These are phyloP conservation scores for Spea multiplicata DNA, from an alignment of 2,113 vertebrate genomes.

Conservation along the genomic window DNA sequence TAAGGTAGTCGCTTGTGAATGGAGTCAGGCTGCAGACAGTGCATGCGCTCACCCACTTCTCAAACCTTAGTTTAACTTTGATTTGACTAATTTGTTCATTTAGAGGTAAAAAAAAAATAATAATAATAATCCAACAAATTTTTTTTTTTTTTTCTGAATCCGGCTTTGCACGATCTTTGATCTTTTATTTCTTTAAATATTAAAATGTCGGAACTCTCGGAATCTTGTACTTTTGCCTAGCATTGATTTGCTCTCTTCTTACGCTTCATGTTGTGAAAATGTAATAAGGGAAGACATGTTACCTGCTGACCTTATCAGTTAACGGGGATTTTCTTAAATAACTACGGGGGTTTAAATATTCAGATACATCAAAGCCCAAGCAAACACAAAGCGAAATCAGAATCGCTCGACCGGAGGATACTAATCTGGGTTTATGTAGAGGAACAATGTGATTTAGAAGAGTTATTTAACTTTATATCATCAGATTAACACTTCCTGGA, in stretches of 20 bases:
- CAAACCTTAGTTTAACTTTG: constrained; percentile 15
- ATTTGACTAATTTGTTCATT: constrained; percentile 42
- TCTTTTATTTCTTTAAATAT: constrained; percentile 23
- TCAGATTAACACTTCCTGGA: too few relatives aligned
- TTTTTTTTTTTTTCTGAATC: constrained; percentile 19
- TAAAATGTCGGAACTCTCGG: constrained; percentile 23
- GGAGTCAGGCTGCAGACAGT: not conserved
- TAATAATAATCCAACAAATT: not conserved
- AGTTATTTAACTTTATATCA: too few relatives aligned
- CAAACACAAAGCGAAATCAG: not conserved
- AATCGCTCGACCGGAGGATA: too few relatives aligned
- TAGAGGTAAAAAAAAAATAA: not conserved
- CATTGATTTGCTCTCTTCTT: constrained; percentile 12
- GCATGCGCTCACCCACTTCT: not conserved
- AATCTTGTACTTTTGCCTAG: not conserved
- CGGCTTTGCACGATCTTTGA: constrained; percentile 26
- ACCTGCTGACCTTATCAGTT: constrained; percentile 31
- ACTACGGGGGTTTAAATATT: constrained; percentile 3
- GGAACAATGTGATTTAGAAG: too few relatives aligned
- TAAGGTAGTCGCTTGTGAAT: constrained; percentile 28
- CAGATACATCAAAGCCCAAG: constrained; percentile 21
- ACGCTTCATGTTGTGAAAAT: constrained; percentile 2
- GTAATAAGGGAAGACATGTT: not conserved
- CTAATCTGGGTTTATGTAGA: too few relatives aligned
- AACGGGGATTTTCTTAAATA: constrained; percentile 22